Evolutionary conservation across 1,140 invertebrate species (phyloP).

Genomic region (Lepidotrigona ventralis): DNA sequence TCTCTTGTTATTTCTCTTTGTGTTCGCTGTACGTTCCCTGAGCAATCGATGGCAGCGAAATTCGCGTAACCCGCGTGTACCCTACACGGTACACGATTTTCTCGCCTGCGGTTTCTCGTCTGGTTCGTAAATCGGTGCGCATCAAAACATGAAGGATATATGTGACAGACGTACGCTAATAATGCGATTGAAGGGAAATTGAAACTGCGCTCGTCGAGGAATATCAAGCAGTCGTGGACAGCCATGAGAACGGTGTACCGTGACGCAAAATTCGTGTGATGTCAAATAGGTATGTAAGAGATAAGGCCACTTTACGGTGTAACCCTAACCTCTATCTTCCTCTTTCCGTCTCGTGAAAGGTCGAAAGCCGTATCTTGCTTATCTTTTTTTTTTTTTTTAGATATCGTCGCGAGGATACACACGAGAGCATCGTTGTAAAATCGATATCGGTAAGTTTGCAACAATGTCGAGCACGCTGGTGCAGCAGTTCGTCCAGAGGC

Average conservation of each 20-base stretch:
- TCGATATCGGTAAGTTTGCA: constrained; percentile 5
- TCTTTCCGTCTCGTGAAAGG: background rate
- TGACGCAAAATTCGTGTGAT: constrained; percentile 29
- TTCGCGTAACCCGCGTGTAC: background rate
- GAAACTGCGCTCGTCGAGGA: background rate
- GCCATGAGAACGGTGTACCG: background rate
- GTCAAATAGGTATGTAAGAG: constrained; percentile 30
- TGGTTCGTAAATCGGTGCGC: background rate
- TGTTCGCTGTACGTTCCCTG: background rate
- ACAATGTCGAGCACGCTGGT: constrained; percentile 84
- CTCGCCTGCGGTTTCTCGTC: background rate
- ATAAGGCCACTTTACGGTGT: background rate
- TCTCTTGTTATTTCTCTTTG: constrained; percentile 10
- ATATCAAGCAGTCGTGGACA: constrained; percentile 6
- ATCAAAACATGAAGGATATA: constrained; percentile 33
- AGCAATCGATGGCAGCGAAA: constrained; percentile 16
- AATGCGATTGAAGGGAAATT: background rate
- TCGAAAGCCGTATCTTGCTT: background rate
- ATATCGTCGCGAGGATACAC: background rate
- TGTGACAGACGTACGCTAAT: constrained; percentile 23
- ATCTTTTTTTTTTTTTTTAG: background rate
- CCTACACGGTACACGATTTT: background rate
- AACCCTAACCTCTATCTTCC: background rate
- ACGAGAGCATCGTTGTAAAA: constrained; percentile 5
- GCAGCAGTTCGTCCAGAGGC: constrained; percentile 89